These are phyloP conservation scores for Uropetala carovei DNA, from an alignment of 2,888 invertebrate genomes.

Conservation along the genomic window DNA sequence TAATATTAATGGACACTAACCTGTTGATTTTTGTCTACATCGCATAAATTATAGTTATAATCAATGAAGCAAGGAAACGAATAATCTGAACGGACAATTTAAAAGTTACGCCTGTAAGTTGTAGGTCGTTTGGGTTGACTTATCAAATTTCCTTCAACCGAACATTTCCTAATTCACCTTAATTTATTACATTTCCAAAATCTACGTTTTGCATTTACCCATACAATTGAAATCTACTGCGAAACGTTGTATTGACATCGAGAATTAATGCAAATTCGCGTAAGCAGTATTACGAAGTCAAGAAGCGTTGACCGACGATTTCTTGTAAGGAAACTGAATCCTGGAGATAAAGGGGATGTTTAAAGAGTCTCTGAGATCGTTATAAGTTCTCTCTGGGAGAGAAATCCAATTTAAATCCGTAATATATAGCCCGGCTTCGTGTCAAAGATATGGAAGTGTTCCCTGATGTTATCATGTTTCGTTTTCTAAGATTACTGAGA, in stretches of 20 bases:
- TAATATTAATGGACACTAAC: too few relatives aligned
- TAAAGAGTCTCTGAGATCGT: background rate
- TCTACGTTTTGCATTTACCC: too few relatives aligned
- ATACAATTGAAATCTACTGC: background rate
- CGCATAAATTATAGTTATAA: too few relatives aligned
- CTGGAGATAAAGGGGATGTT: background rate
- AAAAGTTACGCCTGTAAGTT: too few relatives aligned
- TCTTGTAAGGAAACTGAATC: background rate
- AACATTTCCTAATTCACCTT: too few relatives aligned
- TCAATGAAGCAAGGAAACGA: too few relatives aligned
- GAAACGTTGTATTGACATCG: background rate
- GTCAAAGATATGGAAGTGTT: background rate
- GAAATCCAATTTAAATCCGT: constrained; percentile 6
- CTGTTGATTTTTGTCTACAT: too few relatives aligned
- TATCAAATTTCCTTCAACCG: too few relatives aligned
- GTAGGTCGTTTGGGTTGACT: too few relatives aligned
- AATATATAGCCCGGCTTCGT: background rate
- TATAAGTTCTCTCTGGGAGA: background rate
- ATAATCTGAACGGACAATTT: too few relatives aligned
- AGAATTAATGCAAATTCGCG: background rate
- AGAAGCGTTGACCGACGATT: background rate
- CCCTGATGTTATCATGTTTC: background rate
- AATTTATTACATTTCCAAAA: too few relatives aligned
- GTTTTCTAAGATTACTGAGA: background rate
- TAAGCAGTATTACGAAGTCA: background rate